These are phyloP conservation scores for Cepphus grylle DNA, from an alignment of 2,113 vertebrate genomes.

Conservation along the genomic window DNA sequence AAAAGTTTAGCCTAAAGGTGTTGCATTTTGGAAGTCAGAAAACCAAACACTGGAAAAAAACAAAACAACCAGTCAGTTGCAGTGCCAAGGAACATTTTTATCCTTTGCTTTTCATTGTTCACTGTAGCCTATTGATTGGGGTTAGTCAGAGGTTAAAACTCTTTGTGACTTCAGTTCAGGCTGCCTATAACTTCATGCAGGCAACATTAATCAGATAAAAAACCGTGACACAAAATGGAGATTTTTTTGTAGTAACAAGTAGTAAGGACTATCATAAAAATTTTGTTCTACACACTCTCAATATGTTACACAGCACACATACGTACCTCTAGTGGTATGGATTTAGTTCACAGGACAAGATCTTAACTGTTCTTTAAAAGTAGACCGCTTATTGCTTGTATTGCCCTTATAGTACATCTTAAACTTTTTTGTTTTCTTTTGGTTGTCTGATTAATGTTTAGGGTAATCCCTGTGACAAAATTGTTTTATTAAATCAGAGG, in stretches of 20 bases:
- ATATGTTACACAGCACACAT: neutral
- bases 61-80: neutral
- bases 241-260: neutral
- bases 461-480: neutral
- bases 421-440: neutral
- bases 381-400: neutral
- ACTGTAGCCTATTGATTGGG: accelerated
- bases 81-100: neutral
- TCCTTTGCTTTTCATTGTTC: neutral
- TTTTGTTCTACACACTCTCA: neutral
- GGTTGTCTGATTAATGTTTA: neutral
- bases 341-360: neutral
- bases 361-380: neutral
- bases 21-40: neutral
- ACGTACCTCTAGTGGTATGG: neutral
- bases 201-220: neutral
- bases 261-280: neutral
- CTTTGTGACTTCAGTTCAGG: neutral
- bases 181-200: neutral
- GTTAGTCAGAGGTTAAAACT: neutral
- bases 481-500: neutral
- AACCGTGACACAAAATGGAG: neutral
- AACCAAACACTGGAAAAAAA: neutral
- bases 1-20: neutral
- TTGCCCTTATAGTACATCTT: neutral